Base-by-base conservation (phyloP, 1,140 invertebrate species). In the Atta colombica region DNA sequence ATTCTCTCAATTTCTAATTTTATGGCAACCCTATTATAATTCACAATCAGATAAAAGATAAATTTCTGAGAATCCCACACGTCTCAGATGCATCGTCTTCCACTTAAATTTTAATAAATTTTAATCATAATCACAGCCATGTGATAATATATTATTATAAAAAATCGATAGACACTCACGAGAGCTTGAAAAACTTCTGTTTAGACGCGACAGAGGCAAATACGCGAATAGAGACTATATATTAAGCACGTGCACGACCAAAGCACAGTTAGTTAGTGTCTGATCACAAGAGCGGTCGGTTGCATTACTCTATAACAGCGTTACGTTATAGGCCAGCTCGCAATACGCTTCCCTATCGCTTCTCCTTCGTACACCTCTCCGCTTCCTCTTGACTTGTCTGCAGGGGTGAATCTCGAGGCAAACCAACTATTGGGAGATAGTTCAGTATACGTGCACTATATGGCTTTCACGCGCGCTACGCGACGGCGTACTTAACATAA, bases 251-350 rank as follows among this genome's bases (percentile, higher is more conserved):
- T 53, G 53, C 55, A 63, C 49, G 35, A 77, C 61, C 66, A 53
- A 75, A 85, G 87, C 77, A 85, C 81, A 72, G 87, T 88, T 91
- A 88, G 89, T 91, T 91, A 91, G 72, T 49, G 78, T 88, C 78
- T 81, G 90, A 91, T 90, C 90, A 80, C 87, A 91, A 86, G 78
- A 80, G 82, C 77, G 87, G 85, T 89, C 85, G 84, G 84, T 85
- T 72, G 87, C 72, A 55, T 53, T 78, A 86, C 77, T 91, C 80
- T 58, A 77, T 90, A 91, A 91, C 71, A 90, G 65, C 74, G 87
- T 91, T 91, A 90, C 66, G 89, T 90, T 91, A 91, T 90, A 91
- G 90, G 87, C 87, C 65, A 58, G 74, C 87, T 88, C 87, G 90
- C 77, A 91, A 90, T 90, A 90, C 84, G 69, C 89, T 61, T 80